Evolutionary conservation across 2,888 invertebrate genomes (phyloP).

Genomic region (Stegophylla sp.): DNA sequence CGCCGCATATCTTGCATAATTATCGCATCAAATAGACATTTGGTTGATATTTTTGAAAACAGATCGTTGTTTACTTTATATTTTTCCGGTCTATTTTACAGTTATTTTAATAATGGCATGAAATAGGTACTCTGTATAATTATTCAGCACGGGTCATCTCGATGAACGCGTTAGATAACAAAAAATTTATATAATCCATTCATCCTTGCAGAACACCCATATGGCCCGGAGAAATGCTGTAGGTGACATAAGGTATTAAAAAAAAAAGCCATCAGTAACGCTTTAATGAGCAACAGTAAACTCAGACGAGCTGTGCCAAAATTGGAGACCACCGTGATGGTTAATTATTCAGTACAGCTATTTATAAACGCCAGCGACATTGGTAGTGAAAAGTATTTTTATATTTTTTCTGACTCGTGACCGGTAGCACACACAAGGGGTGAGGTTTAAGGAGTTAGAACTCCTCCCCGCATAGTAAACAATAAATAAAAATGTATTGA

Average conservation of each 20-base stretch:
- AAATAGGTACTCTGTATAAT: constrained; percentile 22
- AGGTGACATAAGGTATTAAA: neutral
- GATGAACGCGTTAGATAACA: neutral
- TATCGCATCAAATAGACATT: constrained; percentile 22
- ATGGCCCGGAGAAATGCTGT: neutral
- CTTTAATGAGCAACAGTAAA: constrained; percentile 13
- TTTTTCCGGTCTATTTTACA: constrained; percentile 35
- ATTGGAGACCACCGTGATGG: constrained; percentile 29
- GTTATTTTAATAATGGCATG: neutral
- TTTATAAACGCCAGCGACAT: neutral
- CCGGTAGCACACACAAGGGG: too few relatives aligned
- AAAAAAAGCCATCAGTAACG: constrained; percentile 31
- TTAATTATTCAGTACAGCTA: neutral
- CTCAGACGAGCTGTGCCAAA: constrained; percentile 15
- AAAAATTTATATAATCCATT: constrained; percentile 17
- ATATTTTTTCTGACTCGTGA: too few relatives aligned
- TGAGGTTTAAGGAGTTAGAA: too few relatives aligned
- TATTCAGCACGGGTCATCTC: constrained; percentile 23
- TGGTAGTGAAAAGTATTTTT: neutral
- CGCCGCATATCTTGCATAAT: constrained; percentile 26
- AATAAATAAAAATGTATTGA: too few relatives aligned
- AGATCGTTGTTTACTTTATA: neutral
- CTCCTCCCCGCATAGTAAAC: too few relatives aligned
- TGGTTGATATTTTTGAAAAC: constrained; percentile 31
- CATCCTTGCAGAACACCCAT: constrained; percentile 46